Percentiles rank a stretch among this genome's conserved stretches.
These are phyloP conservation scores for Diprion similis DNA, from an alignment of 1,140 invertebrate species.

Conservation along the genomic window DNA sequence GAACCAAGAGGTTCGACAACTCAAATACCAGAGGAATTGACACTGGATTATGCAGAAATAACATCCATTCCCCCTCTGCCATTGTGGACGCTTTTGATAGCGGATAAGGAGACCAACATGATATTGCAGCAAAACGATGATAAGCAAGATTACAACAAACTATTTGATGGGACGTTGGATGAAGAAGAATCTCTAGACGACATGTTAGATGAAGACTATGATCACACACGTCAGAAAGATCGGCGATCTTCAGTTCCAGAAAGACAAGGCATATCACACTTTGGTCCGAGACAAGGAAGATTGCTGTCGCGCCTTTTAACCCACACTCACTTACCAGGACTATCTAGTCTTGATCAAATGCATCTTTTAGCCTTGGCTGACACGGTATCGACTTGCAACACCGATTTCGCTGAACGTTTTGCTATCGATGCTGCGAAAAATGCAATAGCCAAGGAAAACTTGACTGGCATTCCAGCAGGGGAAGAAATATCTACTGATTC, in stretches of 20 bases:
- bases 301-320: slow-evolving; percentile 89
- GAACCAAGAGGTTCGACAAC: slow-evolving; percentile 68
- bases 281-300: slow-evolving; percentile 81
- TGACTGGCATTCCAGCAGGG: slow-evolving; percentile 68
- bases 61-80: slow-evolving; percentile 96
- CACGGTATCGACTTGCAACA: slow-evolving; percentile 93
- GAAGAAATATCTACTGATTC: slow-evolving; percentile 78
- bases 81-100: slow-evolving; percentile 92
- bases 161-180: slow-evolving; percentile 81
- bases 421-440: slow-evolving; percentile 79
- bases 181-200: slow-evolving; percentile 86
- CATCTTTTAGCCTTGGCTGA: slow-evolving; percentile 96
- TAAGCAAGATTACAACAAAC: slow-evolving; percentile 82
- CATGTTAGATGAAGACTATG: slow-evolving; percentile 73
- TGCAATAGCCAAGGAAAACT: slow-evolving; percentile 73
- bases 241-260: slow-evolving; percentile 72
- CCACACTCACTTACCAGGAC: slow-evolving; percentile 94
- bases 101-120: slow-evolving; percentile 80
- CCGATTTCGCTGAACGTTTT: slow-evolving; percentile 84
- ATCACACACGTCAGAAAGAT: slow-evolving; percentile 67
- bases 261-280: slow-evolving; percentile 78
- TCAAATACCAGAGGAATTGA: slow-evolving; percentile 82
- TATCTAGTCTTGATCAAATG: slow-evolving; percentile 99
- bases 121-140: slow-evolving; percentile 51
- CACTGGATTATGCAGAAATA: slow-evolving; percentile 94